Evolutionary conservation across 2,888 invertebrate genomes (phyloP).

Genomic region (Prosapia bicincta): DNA sequence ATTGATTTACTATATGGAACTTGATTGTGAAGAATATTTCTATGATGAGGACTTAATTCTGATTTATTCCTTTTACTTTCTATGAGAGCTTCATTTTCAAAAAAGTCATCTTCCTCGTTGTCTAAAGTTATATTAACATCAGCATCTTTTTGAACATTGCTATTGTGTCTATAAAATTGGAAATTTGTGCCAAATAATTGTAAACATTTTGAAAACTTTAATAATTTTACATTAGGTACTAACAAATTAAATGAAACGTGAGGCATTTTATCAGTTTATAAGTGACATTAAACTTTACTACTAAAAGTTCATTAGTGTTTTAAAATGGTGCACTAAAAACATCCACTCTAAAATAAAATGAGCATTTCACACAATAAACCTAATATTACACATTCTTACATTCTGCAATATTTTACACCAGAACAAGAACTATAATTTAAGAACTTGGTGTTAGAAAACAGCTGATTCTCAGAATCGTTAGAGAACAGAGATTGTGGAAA

Average conservation of each 20-base stretch:
- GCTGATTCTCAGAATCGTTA: too few species aligned
- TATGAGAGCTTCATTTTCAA: slow-evolving; percentile 52
- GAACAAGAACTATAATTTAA: too few species aligned
- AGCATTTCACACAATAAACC: too few species aligned
- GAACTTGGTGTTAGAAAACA: too few species aligned
- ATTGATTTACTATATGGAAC: slow-evolving; percentile 58
- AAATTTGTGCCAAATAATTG: neutral
- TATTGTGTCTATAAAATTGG: neutral
- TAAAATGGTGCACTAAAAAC: too few species aligned
- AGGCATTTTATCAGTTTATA: neutral
- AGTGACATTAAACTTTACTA: too few species aligned
- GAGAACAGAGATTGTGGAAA: too few species aligned
- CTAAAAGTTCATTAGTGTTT: too few species aligned
- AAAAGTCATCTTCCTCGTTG: neutral
- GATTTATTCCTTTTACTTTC: slow-evolving; percentile 66
- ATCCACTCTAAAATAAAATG: too few species aligned
- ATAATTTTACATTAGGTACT: neutral
- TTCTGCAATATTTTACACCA: too few species aligned
- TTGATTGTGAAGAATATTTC: slow-evolving; percentile 57
- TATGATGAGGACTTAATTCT: slow-evolving; percentile 55
- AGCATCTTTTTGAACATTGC: neutral
- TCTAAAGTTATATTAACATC: neutral
- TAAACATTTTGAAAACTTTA: neutral
- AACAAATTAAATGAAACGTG: neutral
- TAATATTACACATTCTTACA: too few species aligned